Base-by-base conservation (phyloP, 37 sponge, comb jelly and placozoan genomes). In the Oopsacas minuta region DNA sequence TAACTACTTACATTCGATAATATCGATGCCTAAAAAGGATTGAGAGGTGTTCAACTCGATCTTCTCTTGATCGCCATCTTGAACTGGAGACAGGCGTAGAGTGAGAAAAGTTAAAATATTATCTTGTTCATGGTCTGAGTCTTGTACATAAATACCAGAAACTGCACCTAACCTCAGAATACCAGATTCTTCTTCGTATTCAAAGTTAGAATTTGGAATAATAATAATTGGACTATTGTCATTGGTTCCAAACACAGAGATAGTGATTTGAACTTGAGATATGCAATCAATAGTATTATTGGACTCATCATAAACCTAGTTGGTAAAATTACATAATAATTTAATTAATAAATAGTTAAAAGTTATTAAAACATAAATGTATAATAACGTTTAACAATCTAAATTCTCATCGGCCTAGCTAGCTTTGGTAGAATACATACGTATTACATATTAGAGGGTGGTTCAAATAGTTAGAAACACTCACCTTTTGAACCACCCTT, bases 291-390 rank as follows among this genome's bases (percentile, higher is more conserved):
- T 12, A n/a, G 20, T 61, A n/a, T n/a, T n/a, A n/a, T n/a, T n/a
- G n/a, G n/a, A n/a, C 5, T 61, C 75, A 61, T 61, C 75, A n/a
- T 61, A 61, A 25, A 61, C 75, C 75, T 61, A 61, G 15, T 42
- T 17, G 49, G 15, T 42, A 42, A 42, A 8, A 42, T 42, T 42
- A 42, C 8, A 42, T 42, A 42, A 15, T 42, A 8, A 42, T 42
- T 42, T 17, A 42, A 42, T 17, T 17, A 42, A 42, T 15, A 17
- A 42, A 42, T 8, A 42, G 8, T 17, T 42, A 42, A 42, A 15
- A n/a, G n/a, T n/a, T n/a, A n/a, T n/a, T n/a, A n/a, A n/a, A n/a
- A n/a, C n/a, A n/a, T n/a, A n/a, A n/a, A n/a, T n/a, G n/a, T n/a
- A n/a, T n/a, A n/a, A n/a, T n/a, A n/a, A n/a, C n/a, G n/a, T n/a